Percentiles rank a stretch among this genome's conserved stretches.
Evolutionary conservation across 2,797 vertebrate genomes (phyloP).

Genomic region (Discoglossus pictus): DNA sequence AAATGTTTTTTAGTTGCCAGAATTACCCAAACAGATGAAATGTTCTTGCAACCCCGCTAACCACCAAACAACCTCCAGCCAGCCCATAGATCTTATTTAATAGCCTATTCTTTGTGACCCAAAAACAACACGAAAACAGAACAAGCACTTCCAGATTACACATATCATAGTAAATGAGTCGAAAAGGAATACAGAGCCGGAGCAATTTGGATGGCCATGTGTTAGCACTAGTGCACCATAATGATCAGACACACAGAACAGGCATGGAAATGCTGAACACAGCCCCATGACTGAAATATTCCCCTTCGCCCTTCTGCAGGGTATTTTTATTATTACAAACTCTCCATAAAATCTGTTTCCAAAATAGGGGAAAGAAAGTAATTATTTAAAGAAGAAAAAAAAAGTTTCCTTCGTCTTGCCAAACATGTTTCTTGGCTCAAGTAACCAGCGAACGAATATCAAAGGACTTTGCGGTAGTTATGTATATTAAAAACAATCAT

Average conservation of each 20-base stretch:
- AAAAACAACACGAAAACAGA: neutral
- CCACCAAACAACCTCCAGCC: neutral
- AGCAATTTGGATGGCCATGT: conserved; percentile 18
- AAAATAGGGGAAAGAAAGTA: conserved; percentile 44
- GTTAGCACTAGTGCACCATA: conserved; percentile 15
- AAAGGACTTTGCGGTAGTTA: conserved; percentile 25
- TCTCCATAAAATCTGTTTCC: conserved; percentile 25
- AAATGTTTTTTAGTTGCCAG: no score
- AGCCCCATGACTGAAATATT: conserved; percentile 5
- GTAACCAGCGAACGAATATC: conserved; percentile 29
- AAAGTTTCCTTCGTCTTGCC: conserved; percentile 27
- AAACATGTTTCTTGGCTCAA: conserved; percentile 45
- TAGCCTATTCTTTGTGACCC: no score
- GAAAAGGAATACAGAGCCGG: neutral
- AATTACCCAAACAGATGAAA: neutral
- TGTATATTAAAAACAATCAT: conserved; percentile 34
- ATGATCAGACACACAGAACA: neutral
- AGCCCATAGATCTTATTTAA: no score
- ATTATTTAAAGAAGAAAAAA: conserved; percentile 29
- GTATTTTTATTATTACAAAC: conserved; percentile 31
- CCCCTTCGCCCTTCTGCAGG: conserved; percentile 5
- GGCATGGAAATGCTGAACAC: conserved; percentile 24
- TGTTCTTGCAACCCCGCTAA: neutral
- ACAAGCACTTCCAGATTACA: conserved; percentile 30
- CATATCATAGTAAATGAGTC: conserved; percentile 16